Evolutionary conservation across 2,113 vertebrate genomes (phyloP).

Genomic region (Ictalurus punctatus): DNA sequence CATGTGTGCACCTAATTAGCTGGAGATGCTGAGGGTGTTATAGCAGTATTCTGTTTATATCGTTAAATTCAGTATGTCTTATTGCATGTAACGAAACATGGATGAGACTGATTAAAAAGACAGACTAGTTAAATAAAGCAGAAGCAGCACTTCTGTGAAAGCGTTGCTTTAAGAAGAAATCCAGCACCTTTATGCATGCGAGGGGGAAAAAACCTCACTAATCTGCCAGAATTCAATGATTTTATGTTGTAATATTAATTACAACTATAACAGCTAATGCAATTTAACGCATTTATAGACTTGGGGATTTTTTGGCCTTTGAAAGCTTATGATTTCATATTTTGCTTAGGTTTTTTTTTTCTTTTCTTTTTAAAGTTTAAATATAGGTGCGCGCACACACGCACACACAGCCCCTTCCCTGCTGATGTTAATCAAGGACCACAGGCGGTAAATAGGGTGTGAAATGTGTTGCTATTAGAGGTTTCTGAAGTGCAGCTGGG

Average conservation of each 20-base stretch:
- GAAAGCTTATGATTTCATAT: background rate
- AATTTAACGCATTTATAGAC: background rate
- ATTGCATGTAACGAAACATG: background rate
- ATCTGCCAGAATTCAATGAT: background rate
- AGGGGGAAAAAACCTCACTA: background rate
- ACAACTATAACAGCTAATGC: background rate
- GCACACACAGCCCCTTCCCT: conserved; percentile 8
- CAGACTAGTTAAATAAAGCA: background rate
- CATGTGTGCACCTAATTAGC: background rate
- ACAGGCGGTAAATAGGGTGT: conserved; percentile 40
- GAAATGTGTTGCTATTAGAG: conserved; percentile 46
- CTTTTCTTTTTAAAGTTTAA: background rate
- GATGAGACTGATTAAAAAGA: background rate
- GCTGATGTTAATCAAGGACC: conserved; percentile 43
- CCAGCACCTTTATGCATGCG: background rate
- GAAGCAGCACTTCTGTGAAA: background rate
- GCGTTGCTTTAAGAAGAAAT: background rate
- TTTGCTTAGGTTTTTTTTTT: background rate
- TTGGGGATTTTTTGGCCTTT: background rate
- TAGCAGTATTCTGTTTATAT: background rate
- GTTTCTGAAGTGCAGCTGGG: conserved; percentile 32
- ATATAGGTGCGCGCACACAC: background rate
- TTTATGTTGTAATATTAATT: background rate
- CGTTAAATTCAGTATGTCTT: background rate
- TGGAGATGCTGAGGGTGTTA: background rate